phyloP scores from a whole-genome alignment of 2,113 vertebrate species.

The Oceanodroma tethys region DNA sequence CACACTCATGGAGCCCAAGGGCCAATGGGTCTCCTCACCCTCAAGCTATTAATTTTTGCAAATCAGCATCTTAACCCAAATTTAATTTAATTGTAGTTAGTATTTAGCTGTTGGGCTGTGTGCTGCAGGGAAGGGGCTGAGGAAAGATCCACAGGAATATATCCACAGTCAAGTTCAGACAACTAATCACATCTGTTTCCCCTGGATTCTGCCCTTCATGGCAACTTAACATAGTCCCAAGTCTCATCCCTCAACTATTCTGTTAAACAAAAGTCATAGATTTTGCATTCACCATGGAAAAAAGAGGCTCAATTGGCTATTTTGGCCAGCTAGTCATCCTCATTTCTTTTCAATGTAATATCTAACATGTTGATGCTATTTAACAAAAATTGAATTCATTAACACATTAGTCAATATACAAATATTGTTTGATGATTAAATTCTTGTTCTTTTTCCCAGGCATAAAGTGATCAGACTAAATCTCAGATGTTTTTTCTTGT shows the following conservation, averaged over 20 bases:
- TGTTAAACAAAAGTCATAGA: not conserved
- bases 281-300: not conserved
- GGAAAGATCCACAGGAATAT: not conserved
- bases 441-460: not conserved
- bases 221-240: not conserved
- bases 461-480: not conserved
- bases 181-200: not conserved
- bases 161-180: not conserved
- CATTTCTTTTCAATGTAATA: not conserved
- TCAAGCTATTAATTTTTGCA: not conserved
- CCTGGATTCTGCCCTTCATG: not conserved
- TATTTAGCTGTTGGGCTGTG: not conserved
- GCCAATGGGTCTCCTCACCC: not conserved
- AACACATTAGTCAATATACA: not conserved
- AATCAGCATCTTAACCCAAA: not conserved
- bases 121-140: not conserved
- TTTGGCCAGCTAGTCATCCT: not conserved
- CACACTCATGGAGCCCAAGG: not conserved
- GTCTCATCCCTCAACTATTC: not conserved
- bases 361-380: not conserved
- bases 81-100: not conserved
- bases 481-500: not conserved
- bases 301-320: not conserved
- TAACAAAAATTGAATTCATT: not conserved
- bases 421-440: not conserved